Evolutionary conservation across 2,888 invertebrate genomes (phyloP), one percentile per base, ranked within the genome.

Genomic region (Eudemis profundana): DNA sequence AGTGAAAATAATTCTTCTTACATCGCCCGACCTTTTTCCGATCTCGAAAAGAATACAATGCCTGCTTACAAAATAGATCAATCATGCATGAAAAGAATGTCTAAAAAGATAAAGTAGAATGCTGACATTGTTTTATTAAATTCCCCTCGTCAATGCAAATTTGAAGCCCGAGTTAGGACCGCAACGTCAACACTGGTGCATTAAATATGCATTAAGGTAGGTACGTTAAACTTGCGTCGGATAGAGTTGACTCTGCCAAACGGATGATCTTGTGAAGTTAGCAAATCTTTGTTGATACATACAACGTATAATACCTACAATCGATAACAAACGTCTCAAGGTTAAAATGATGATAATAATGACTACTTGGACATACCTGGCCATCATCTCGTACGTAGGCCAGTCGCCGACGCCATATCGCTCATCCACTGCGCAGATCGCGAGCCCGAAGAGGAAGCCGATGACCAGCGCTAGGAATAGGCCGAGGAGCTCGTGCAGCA

Each of bases 401-500:
- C 95, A 95, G 44, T 93, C 93, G 0, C 90, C 92, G 27, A 90
- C 86, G 3, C 93, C 93, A 74, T 94, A 94, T 67, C 91, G 89
- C 42, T 93, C 92, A 66, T 94, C 94, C 10, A 93, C 81, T 1
- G 86, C 86, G 67, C 94, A 93, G 19, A 94, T 91, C 4, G 94
- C 84, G 15, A 95, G 78, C 0, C 96, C 96, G 74, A 95, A 95
- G 15, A 94, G 72, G 73, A 96, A 96, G 0, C 96, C 96, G 66
- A 95, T 93, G 4, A 94, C 68, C 2, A 96, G 87, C 46, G 95
- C 95, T 15, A 96, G 78, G 53, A 93, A 86, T 42, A 96, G 88
- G 0, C 96, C 96, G 53, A 95, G 83, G 5, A 95, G 74, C 76
- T 96, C 96, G 70, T 95, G 95, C 33, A 90, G 85, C 23, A 96